Conservation (phyloP, 2,888 invertebrate genomes). For the Portevinia maculata region DNA sequence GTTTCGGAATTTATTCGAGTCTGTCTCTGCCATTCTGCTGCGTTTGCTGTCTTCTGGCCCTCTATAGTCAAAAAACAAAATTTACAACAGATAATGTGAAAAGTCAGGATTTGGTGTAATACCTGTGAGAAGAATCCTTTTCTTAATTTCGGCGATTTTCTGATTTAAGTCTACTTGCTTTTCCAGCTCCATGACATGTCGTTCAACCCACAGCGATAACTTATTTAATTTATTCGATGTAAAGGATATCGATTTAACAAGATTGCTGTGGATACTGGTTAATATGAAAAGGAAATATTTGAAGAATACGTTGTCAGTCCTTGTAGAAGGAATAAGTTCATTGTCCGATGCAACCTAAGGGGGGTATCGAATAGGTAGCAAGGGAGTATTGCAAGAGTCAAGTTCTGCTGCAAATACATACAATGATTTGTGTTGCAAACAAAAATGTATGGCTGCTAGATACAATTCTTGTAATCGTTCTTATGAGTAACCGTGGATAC, state of each 20-base stretch:
- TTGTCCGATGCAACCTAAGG: too few species aligned
- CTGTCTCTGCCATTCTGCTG: constrained; percentile 91
- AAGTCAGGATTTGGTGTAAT: constrained; percentile 24
- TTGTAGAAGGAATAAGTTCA: too few species aligned
- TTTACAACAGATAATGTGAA: background rate
- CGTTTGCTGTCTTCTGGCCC: constrained; percentile 92
- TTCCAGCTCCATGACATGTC: constrained; percentile 80
- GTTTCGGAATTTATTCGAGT: constrained; percentile 88
- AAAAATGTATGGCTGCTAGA: too few species aligned
- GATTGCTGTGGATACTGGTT: constrained; percentile 30
- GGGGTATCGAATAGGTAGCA: too few species aligned
- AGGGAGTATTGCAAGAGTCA: too few species aligned
- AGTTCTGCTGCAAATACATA: too few species aligned
- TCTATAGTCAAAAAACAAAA: constrained; percentile 83
- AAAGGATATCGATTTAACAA: constrained; percentile 56
- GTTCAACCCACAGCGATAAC: background rate
- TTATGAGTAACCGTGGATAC: too few species aligned
- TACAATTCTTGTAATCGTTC: too few species aligned
- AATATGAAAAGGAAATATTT: too few species aligned
- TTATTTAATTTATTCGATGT: background rate
- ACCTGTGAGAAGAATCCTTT: constrained; percentile 93
- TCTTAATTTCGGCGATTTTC: constrained; percentile 92
- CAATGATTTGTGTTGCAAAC: too few species aligned
- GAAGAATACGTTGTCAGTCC: too few species aligned
- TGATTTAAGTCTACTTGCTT: constrained; percentile 84